Evolutionary conservation across 2,113 vertebrate genomes (phyloP), one percentile per base, ranked within the genome.

Genomic region (Semnornis frantzii): DNA sequence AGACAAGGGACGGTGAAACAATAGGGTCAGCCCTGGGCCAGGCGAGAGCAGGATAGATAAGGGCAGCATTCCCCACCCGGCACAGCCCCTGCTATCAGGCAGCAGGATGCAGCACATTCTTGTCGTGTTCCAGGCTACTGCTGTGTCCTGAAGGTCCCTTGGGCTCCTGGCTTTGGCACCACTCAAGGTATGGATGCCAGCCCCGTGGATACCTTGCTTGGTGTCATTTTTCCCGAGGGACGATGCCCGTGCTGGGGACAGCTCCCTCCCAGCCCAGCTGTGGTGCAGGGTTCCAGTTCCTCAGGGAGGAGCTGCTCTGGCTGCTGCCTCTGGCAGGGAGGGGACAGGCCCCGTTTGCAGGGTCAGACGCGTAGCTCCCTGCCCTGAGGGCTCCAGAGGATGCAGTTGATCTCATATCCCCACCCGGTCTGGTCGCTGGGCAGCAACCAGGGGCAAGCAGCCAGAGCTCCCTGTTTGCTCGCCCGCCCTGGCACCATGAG

Each of bases 21-120:
- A 86, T 89, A 92, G 2, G 2, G 75, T 79, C 50, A 93, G 85
- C 57, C 72, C 30, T 0, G 1, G 79, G 81, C 83, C 88, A 87
- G 92, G 89, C 27, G 57, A 85, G 68, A 90, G 91, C 75, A 66
- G 85, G 73, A 39, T 84, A 96, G 97, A 97, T 98, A 98, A 97
- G 94, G 75, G 63, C 89, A 92, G 88, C 97, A 83, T 90, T 94
- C 95, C 68, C 94, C 44, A 46, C 31, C 52, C 5, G 1, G 85
- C 73, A 77, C 89, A 77, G 55, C 69, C 91, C 46, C 33, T 3
- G 33, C 70, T 94, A 95, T 93, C 83, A 92, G 89, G 79, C 84
- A 92, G 85, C 48, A 95, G 85, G 33, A 75, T 66, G 66, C 73
- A 63, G 73, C 68, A 76, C 96, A 93, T 95, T 96, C 91, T 66